Evolutionary conservation across 1,140 invertebrate species (phyloP).

Genomic region (Zaprionus davidi): DNA sequence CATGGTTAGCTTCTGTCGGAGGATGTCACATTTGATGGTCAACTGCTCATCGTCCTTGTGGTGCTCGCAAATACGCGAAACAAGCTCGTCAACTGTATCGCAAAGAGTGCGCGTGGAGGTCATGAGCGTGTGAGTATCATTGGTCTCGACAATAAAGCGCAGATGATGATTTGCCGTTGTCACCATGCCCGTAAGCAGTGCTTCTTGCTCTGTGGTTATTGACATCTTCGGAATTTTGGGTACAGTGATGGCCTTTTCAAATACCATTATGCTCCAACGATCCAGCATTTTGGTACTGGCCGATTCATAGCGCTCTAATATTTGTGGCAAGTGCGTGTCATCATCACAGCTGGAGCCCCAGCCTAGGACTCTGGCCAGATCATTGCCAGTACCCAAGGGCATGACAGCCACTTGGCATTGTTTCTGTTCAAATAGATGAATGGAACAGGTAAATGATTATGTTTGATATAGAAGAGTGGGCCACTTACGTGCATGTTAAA

Average conservation of each 20-base stretch:
- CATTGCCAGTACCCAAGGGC: constrained; percentile 97
- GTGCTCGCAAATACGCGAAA: constrained; percentile 87
- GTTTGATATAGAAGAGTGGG: neutral
- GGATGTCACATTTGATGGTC: constrained; percentile 88
- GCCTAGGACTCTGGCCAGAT: constrained; percentile 96
- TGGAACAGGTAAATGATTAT: neutral
- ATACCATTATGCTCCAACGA: constrained; percentile 97
- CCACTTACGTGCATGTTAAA: constrained; percentile 95
- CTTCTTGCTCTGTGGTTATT: constrained; percentile 85
- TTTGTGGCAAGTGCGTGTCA: constrained; percentile 95
- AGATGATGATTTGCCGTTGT: constrained; percentile 92
- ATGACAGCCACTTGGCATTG: constrained; percentile 96
- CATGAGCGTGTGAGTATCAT: constrained; percentile 91
- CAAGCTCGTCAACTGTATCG: constrained; percentile 92
- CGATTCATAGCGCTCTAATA: constrained; percentile 96
- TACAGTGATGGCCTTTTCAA: constrained; percentile 90
- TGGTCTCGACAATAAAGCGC: constrained; percentile 94
- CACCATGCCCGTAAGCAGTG: constrained; percentile 89
- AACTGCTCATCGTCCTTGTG: constrained; percentile 87
- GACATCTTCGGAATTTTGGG: constrained; percentile 86
- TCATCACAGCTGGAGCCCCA: constrained; percentile 98
- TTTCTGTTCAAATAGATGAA: constrained; percentile 86
- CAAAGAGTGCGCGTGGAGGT: constrained; percentile 92
- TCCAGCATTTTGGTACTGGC: constrained; percentile 98
- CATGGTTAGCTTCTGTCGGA: constrained; percentile 91